Conservation (phyloP, 2,797 vertebrate species). For the Crax fasciolata region DNA sequence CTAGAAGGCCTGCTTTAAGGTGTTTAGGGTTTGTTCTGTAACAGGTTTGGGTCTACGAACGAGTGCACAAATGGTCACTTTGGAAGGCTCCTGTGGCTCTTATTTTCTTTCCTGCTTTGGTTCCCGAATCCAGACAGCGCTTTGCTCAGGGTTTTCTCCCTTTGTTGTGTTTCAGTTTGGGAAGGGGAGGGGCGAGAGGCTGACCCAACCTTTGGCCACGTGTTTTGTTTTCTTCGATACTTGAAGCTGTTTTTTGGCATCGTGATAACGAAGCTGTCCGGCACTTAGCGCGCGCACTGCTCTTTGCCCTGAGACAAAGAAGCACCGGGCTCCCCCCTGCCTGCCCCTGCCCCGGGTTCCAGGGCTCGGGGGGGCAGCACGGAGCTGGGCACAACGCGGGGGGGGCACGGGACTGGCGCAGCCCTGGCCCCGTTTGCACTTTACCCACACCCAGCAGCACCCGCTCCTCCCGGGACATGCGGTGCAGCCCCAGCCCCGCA, state of each 20-base stretch:
- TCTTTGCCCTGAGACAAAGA: not conserved
- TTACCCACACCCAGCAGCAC: not conserved
- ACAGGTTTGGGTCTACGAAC: not conserved
- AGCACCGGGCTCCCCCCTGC: not conserved
- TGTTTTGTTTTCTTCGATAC: constrained; percentile 55
- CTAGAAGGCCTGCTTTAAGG: not conserved
- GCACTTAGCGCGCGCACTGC: not conserved
- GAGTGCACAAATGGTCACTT: not conserved
- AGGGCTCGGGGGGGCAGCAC: not conserved
- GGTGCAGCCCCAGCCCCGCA: not conserved
- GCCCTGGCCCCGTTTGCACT: constrained; percentile 46
- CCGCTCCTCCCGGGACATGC: not conserved
- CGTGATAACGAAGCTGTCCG: not conserved
- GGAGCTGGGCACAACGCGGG: accelerated
- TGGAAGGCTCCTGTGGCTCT: not conserved
- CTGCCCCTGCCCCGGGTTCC: not conserved
- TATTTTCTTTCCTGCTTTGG: constrained; percentile 13
- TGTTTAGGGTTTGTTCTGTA: not conserved
- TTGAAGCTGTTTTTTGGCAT: constrained; percentile 69
- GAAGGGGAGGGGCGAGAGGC: constrained; percentile 14
- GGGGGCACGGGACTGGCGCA: not conserved
- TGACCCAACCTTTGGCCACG: constrained; percentile 47
- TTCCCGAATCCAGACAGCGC: constrained; percentile 26
- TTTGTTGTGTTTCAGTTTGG: constrained; percentile 48
- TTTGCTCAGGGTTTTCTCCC: constrained; percentile 75